Evolutionary conservation across 2,113 vertebrate species (phyloP).

Genomic region (Puma concolor): DNA sequence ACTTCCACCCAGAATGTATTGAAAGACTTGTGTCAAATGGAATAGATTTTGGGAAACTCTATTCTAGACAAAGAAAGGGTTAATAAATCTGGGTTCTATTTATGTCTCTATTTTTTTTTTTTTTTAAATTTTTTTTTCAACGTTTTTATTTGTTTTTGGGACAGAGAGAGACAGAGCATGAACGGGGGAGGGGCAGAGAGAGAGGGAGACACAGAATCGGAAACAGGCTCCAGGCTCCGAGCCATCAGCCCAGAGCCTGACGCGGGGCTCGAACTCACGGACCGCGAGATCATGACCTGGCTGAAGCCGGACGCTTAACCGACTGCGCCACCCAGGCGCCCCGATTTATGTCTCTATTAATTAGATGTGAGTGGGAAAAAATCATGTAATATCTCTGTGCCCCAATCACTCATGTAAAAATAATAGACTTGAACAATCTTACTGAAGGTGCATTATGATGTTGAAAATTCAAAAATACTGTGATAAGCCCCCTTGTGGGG

Average conservation of each 20-base stretch:
- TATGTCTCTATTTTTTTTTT: background rate
- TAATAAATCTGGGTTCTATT: background rate
- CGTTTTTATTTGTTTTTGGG: no score
- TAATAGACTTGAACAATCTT: background rate
- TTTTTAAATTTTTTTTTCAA: no score
- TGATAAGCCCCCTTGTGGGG: background rate
- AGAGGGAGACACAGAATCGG: no score
- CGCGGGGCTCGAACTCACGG: no score
- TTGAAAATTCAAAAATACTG: slow-evolving; percentile 19
- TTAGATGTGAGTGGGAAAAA: background rate
- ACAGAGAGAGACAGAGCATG: no score
- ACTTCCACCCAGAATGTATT: background rate
- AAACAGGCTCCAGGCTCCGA: no score
- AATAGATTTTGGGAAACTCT: slow-evolving; percentile 25
- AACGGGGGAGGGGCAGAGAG: no score
- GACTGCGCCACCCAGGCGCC: no score
- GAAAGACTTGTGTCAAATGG: background rate
- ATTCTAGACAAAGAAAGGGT: background rate
- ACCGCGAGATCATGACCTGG: no score
- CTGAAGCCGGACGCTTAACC: no score
- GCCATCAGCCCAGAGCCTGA: no score
- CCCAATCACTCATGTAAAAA: background rate
- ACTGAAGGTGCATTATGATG: background rate
- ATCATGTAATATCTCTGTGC: background rate
- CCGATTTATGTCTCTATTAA: background rate